Conservation (phyloP, 2,888 invertebrate species). For the Rhaphigaster nebulosa region DNA sequence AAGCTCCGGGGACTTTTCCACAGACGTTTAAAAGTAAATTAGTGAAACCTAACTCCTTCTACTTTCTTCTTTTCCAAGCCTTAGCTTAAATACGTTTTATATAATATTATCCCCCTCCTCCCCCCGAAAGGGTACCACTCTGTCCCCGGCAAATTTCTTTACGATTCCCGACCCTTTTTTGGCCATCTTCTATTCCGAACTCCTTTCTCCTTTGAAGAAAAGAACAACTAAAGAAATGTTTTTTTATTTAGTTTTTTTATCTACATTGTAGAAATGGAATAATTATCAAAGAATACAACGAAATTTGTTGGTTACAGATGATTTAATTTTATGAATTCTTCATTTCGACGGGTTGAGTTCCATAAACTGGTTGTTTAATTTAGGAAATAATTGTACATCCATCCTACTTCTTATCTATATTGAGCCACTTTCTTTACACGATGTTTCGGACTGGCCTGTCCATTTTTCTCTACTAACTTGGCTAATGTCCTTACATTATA, state of each 20-base stretch:
- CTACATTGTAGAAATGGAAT: neutral
- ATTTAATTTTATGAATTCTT: no score
- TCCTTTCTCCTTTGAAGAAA: neutral
- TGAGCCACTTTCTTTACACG: no score
- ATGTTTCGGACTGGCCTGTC: no score
- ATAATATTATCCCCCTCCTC: neutral
- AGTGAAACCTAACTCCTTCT: slow-evolving; percentile 36
- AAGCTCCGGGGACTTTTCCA: slow-evolving; percentile 30
- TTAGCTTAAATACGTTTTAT: slow-evolving; percentile 48
- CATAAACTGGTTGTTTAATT: no score
- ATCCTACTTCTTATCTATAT: no score
- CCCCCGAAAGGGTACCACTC: neutral
- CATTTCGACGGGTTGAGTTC: no score
- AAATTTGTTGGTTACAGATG: no score
- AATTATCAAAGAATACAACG: neutral
- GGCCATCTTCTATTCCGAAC: neutral
- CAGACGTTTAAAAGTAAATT: slow-evolving; percentile 43
- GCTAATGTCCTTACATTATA: no score
- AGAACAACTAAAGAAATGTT: neutral
- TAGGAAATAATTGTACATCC: no score
- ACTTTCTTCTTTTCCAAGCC: neutral
- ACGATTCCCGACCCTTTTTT: neutral
- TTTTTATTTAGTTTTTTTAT: neutral
- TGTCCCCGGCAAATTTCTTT: slow-evolving; percentile 7
- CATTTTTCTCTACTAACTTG: no score